Evolutionary conservation across 2,113 vertebrate genomes (phyloP), one percentile per base, ranked within the genome.

Genomic region (Orthonyx spaldingii): DNA sequence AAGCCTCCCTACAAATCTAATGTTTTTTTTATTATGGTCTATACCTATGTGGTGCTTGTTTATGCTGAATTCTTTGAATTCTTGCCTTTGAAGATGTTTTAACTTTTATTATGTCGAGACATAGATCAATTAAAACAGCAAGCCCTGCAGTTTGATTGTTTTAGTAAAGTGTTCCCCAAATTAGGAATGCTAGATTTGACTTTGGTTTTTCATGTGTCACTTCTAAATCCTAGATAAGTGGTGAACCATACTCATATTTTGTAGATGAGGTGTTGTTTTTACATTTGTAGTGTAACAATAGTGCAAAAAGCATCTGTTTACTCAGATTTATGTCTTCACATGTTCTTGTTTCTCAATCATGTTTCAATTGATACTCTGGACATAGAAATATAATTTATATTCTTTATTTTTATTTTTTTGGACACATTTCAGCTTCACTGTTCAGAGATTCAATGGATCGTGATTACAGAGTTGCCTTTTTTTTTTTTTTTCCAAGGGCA

Each of bases 401-500:
- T 44, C n/a, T 5, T 35, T 76, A 49, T 55, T 37, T 42, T 39
- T 65, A n/a, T 82, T 55, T 76, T 90, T 69, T 78, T 94, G 87
- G 93, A 97, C 87, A 65, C 27, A 72, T 95, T 97, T 97, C 90
- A 95, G 60, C 56, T 89, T 94, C 59, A 81, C 63, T 95, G 30
- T 94, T 98, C 97, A 98, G 98, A 96, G 96, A 98, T 96, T 97
- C 98, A 96, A 87, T 97, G 81, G 94, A 97, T 98, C 55, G 41
- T 97, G 96, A 98, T 98, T 98, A 96, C 87, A 89, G 94, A 94
- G 86, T 41, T 42, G 44, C 4, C 13, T 42, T 8, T 6, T 9
- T 32, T 8, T 63, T 76, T 75, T 95, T 87, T 79, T 63, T 98
- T 98, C 89, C 97, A 98, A 99, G 98, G 98, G 98, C 99, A 99